These are phyloP conservation scores for Vanacampus margaritifer DNA, from an alignment of 2,113 vertebrate species.

Conservation along the genomic window DNA sequence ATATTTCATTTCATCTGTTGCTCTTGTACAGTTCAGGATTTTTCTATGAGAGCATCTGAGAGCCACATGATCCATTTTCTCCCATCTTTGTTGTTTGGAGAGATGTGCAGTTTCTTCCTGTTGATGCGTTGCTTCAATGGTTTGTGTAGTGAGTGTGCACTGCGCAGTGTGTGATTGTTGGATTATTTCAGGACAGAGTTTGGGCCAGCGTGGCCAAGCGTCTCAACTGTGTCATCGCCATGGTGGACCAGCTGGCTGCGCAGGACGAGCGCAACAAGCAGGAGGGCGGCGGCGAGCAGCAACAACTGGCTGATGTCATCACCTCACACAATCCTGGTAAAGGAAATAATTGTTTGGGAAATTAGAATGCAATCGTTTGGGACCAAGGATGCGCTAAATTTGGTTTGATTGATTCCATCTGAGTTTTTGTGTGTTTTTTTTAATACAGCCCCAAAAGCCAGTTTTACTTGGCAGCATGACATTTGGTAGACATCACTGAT, in stretches of 20 bases:
- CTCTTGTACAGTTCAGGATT: background rate
- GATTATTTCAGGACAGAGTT: conserved; percentile 88
- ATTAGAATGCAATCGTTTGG: background rate
- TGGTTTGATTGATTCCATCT: background rate
- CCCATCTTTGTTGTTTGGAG: too few species aligned
- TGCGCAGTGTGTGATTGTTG: conserved; percentile 13
- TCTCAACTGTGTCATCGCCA: conserved; percentile 91
- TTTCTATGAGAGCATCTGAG: background rate
- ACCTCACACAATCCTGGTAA: conserved; percentile 78
- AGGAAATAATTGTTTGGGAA: background rate
- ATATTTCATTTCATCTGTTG: background rate
- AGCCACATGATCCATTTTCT: background rate
- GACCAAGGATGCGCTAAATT: background rate
- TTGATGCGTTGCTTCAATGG: background rate
- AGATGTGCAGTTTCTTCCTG: background rate
- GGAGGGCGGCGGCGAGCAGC: conserved; percentile 56
- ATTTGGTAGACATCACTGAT: conserved; percentile 7
- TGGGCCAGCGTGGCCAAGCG: conserved; percentile 93
- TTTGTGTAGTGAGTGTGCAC: conserved; percentile 8
- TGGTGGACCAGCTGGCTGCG: conserved; percentile 86
- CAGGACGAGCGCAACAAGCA: conserved; percentile 74
- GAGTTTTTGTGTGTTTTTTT: background rate
- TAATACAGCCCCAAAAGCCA: background rate
- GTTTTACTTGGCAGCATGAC: background rate
- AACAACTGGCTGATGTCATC: conserved; percentile 73